phyloP scores from a whole-genome alignment of 2,113 vertebrate genomes.

The Osmerus mordax region DNA sequence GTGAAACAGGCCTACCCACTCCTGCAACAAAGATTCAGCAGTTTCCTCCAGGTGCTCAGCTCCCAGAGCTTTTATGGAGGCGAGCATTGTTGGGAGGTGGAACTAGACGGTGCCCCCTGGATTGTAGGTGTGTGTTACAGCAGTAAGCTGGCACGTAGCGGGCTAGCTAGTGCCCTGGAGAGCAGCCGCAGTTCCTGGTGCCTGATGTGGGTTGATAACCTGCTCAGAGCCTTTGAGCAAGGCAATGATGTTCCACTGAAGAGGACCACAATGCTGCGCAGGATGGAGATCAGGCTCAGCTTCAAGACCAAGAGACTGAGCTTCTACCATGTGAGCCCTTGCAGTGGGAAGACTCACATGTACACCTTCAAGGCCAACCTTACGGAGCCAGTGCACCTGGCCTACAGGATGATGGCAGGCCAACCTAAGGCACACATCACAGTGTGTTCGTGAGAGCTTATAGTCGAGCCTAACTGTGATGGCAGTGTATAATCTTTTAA shows the following conservation, averaged over 20 bases:
- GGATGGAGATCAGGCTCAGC: constrained; percentile 69
- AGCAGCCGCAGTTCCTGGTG: constrained; percentile 78
- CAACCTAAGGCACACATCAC: constrained; percentile 61
- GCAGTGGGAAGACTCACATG: constrained; percentile 65
- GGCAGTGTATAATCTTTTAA: no score
- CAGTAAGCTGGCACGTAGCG: constrained; percentile 66
- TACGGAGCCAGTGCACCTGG: constrained; percentile 69
- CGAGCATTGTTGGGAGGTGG: constrained; percentile 68
- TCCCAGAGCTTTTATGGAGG: constrained; percentile 69
- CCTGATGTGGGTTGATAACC: constrained; percentile 73
- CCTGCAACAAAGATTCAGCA: constrained; percentile 64
- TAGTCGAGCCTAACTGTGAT: no score
- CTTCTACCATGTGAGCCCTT: constrained; percentile 71
- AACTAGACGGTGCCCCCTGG: constrained; percentile 68
- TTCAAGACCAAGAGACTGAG: constrained; percentile 68
- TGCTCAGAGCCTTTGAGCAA: constrained; percentile 75
- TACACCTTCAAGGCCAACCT: constrained; percentile 71
- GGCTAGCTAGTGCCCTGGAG: constrained; percentile 73
- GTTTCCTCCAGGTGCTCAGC: constrained; percentile 71
- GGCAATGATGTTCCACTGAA: constrained; percentile 63
- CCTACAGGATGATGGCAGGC: constrained; percentile 78
- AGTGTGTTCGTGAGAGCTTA: constrained; percentile 35
- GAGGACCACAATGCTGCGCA: constrained; percentile 59
- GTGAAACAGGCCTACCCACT: constrained; percentile 58
- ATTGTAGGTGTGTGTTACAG: constrained; percentile 70